Base-by-base conservation (phyloP, 2,888 invertebrate genomes). In the Drosophila lacicola region DNA sequence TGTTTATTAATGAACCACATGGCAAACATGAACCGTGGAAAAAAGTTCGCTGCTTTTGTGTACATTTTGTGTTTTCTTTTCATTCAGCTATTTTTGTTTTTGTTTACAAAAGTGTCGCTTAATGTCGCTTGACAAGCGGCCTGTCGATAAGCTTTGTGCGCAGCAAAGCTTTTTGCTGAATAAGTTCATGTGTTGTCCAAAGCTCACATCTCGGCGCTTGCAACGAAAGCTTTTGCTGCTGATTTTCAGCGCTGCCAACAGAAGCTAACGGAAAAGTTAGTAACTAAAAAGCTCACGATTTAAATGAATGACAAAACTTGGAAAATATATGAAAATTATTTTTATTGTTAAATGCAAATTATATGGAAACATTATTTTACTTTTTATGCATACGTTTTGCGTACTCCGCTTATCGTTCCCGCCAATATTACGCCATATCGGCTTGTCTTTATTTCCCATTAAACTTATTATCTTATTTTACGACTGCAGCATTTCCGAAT, bases 91-190 rank as follows among this genome's bases (percentile, higher is more conserved):
- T 14, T 63, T 13, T 50, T 46, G n/a, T n/a, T 17, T 42, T 17
- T 68, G 50, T 71, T 60, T 60, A 54, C 47, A 53, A 64, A 49
- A 17, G 6, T 56, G 10, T 21, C 60, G 25, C 8, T 70, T 34
- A 17, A 17, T 57, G 42, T 13, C 11, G 41, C 46, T 44, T 44
- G 45, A 50, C 45, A 62, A 61, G 37, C 36, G 49, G 49, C 51
- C n/a, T 29, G 41, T 47, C 46, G 65, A 55, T 62, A 14, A 47
- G 19, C 17, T 49, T 19, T 42, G 37, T 51, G 21, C 34, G 51
- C 33, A 4, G 33, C 13, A 14, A 57, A 72, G 80, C 79, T 81
- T 83, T 72, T 64, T 44, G 73, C 80, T 73, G 78, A 75, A 56
- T 70, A 73, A 83, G 84, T 47, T 77, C n/a, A 0, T 1, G 4